Percentiles rank a stretch among this genome's conserved stretches.
Evolutionary conservation across 2,888 invertebrate species (phyloP).

Genomic region (Cataglyphis rosenhaueri): DNA sequence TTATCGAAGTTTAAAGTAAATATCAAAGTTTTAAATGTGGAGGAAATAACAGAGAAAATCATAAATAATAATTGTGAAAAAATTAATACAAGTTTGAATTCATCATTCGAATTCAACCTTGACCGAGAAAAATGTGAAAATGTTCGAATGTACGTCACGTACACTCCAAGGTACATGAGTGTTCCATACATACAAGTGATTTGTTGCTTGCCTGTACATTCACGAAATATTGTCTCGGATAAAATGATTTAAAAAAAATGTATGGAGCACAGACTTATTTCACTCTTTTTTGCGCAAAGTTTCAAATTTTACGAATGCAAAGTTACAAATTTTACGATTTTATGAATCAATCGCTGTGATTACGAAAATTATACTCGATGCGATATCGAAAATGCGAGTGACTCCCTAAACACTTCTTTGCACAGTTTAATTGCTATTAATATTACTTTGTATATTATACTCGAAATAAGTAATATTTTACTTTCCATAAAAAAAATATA

Average conservation of each 20-base stretch:
- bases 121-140: constrained; percentile 21
- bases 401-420: background rate
- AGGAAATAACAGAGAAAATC: constrained; percentile 44
- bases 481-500: background rate
- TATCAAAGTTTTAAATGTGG: constrained; percentile 29
- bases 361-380: constrained; percentile 16
- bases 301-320: background rate
- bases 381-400: background rate
- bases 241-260: constrained; percentile 12
- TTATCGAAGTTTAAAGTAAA: constrained; percentile 34
- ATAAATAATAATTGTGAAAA: background rate
- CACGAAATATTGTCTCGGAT: constrained; percentile 1
- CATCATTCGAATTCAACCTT: background rate
- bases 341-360: background rate
- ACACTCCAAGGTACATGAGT: background rate
- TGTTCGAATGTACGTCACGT: constrained; percentile 1
- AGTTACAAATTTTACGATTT: background rate
- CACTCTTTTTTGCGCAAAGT: constrained; percentile 6
- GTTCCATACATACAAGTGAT: background rate
- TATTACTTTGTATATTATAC: constrained; percentile 10
- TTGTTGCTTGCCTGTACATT: constrained; percentile 4
- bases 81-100: background rate
- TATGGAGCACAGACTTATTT: background rate
- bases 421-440: constrained; percentile 16
- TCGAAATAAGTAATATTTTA: background rate